Conservation (phyloP, 92 coral and sea anemone genomes). For the Pocillopora grandis region DNA sequence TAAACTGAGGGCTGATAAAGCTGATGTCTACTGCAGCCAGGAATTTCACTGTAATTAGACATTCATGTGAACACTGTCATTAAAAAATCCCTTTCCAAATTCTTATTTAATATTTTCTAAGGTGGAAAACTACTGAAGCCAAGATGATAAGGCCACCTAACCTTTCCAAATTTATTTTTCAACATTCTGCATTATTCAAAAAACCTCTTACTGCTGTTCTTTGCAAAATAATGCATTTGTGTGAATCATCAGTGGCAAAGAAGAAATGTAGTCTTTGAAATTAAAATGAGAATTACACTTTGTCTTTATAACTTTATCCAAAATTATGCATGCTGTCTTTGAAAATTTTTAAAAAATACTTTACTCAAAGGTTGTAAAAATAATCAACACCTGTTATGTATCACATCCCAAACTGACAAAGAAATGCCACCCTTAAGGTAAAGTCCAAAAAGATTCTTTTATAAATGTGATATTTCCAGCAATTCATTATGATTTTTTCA, state of each 20-base stretch:
- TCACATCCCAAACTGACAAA: background rate
- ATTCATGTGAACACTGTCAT: too few relatives aligned
- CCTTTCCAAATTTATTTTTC: background rate
- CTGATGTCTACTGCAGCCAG: too few relatives aligned
- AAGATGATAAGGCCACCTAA: background rate
- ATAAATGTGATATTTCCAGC: background rate
- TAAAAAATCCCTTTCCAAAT: too few relatives aligned
- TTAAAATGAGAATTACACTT: too few relatives aligned
- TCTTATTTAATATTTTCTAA: too few relatives aligned
- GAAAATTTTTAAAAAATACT: too few relatives aligned
- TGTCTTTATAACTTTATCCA: background rate
- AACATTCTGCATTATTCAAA: background rate
- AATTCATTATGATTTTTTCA: background rate
- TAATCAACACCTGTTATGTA: background rate
- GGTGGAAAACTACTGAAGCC: background rate
- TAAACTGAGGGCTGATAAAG: too few relatives aligned
- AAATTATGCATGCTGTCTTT: background rate
- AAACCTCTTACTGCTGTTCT: background rate
- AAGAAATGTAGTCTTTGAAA: background rate
- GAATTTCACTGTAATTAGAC: too few relatives aligned
- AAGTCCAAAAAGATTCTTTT: background rate
- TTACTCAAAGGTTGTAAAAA: too few relatives aligned
- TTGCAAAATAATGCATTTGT: background rate
- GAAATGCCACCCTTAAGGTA: background rate
- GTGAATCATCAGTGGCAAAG: background rate